Percentiles rank a stretch among this genome's conserved stretches.
phyloP scores from a whole-genome alignment of 2,797 vertebrate species.

The Eidolon dupreanum region DNA sequence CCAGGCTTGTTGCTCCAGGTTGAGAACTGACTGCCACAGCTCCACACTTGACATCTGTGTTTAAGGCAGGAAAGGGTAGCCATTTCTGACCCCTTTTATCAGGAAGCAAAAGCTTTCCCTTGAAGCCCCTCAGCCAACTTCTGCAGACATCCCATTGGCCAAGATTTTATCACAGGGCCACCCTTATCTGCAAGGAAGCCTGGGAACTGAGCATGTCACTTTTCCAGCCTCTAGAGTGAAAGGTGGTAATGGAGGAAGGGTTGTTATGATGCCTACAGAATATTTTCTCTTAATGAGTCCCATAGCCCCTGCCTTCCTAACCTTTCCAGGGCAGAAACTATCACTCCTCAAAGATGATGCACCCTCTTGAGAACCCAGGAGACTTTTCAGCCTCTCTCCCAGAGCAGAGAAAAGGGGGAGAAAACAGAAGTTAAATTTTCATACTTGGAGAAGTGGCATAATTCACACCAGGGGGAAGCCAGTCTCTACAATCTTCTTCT shows the following conservation, averaged over 20 bases:
- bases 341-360: not conserved
- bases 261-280: not conserved
- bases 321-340: not conserved
- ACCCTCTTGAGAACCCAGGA: not conserved
- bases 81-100: not conserved
- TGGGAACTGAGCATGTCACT: not conserved
- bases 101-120: not conserved
- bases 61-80: not conserved
- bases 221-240: not conserved
- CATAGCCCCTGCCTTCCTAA: fast-evolving
- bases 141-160: not conserved
- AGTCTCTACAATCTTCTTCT: not conserved
- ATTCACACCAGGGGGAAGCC: not conserved
- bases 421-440: not conserved
- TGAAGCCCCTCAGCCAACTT: not conserved
- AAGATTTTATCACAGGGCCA: not conserved
- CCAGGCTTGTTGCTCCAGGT: not conserved
- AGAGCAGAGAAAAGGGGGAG: not conserved
- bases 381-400: not conserved
- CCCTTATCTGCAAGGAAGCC: not conserved
- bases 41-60: not conserved
- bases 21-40: not conserved
- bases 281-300: not conserved
- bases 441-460: fast-evolving
- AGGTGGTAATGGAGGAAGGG: not conserved